Percentiles rank a stretch among this genome's conserved stretches.
These are phyloP conservation scores for Clitarchus hookeri DNA, from an alignment of 2,888 invertebrate genomes.

Conservation along the genomic window DNA sequence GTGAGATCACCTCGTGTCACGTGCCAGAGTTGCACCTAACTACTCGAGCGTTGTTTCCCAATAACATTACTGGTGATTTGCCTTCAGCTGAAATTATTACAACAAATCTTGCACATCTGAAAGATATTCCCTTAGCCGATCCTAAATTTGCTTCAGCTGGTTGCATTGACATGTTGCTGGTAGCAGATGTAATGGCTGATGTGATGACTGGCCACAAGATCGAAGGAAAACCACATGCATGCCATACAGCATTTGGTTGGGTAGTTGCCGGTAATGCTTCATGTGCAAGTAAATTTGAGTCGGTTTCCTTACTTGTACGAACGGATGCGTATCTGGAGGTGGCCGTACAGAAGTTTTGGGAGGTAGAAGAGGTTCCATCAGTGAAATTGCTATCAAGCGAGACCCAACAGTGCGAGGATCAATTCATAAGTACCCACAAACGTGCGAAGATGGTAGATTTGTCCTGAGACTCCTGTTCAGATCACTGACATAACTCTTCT, in stretches of 20 bases:
- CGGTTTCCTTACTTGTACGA: neutral
- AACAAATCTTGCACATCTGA: neutral
- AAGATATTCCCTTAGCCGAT: neutral
- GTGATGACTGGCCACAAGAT: neutral
- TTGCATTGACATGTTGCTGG: neutral
- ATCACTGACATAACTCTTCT: no score
- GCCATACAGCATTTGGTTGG: neutral
- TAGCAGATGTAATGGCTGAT: neutral
- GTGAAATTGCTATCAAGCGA: no score
- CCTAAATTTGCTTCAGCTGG: neutral
- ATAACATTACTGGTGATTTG: neutral
- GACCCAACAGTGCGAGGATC: no score
- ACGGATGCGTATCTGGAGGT: neutral
- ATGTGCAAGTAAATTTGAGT: neutral
- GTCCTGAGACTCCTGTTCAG: no score
- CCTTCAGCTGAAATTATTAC: neutral
- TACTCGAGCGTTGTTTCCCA: neutral
- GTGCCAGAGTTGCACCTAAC: no score
- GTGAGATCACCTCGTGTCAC: neutral
- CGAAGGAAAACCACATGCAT: neutral
- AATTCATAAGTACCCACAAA: no score
- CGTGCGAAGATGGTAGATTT: no score
- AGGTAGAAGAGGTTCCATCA: neutral
- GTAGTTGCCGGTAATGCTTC: neutral
- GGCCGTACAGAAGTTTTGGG: neutral